These are phyloP conservation scores for Aselliscus stoliczkanus DNA, from an alignment of 2,797 vertebrate species.

Conservation along the genomic window DNA sequence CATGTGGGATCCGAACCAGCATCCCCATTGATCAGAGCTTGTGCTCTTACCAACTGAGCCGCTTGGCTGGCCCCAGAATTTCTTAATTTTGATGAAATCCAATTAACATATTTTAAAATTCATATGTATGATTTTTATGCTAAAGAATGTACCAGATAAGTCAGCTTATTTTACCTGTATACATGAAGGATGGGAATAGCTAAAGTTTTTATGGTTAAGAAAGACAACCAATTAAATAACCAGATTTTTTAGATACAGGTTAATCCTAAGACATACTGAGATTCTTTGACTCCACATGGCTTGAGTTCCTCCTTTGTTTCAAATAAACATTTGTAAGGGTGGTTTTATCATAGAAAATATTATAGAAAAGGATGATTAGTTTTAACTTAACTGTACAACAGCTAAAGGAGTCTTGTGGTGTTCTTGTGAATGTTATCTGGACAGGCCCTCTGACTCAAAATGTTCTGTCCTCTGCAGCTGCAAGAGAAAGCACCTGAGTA, in stretches of 20 bases:
- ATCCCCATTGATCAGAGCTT: too few relatives aligned
- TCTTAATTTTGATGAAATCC: constrained; percentile 9
- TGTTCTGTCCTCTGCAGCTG: background rate
- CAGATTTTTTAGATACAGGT: background rate
- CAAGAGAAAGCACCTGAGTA: background rate
- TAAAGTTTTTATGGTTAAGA: background rate
- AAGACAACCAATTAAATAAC: background rate
- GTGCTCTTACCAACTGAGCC: too few relatives aligned
- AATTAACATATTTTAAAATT: background rate
- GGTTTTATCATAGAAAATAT: background rate
- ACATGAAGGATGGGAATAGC: background rate
- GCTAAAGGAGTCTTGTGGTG: background rate
- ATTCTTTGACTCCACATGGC: background rate
- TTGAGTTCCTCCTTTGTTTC: background rate
- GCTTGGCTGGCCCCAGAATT: too few relatives aligned
- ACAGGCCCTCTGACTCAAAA: background rate
- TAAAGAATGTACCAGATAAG: background rate
- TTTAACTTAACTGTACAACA: background rate
- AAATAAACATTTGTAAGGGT: background rate
- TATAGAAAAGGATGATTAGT: background rate
- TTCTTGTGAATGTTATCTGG: background rate
- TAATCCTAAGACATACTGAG: background rate
- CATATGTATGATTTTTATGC: background rate
- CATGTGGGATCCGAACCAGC: too few relatives aligned
- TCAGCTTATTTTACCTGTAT: background rate